A percentile compares a stretch with the other conserved stretches of the same genome.
phyloP scores from a whole-genome alignment of 1,140 invertebrate genomes.

The Dreissena polymorpha region DNA sequence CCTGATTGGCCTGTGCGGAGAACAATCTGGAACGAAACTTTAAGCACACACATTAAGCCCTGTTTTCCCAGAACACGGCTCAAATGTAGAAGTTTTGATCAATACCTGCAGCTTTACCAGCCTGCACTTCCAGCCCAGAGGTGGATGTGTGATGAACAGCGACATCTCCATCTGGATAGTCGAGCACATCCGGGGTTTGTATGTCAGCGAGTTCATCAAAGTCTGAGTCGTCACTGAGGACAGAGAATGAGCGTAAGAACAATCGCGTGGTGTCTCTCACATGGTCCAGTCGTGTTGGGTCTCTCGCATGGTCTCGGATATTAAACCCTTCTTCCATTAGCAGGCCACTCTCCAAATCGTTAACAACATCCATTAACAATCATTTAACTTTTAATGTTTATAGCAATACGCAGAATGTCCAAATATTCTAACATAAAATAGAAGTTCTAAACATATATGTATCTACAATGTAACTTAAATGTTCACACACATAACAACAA shows the following conservation, averaged over 20 bases:
- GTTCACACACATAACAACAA: too few species aligned
- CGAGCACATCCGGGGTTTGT: slow-evolving; percentile 17
- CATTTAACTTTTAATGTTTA: too few species aligned
- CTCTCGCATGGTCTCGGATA: background rate
- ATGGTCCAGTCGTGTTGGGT: slow-evolving; percentile 33
- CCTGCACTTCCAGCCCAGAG: slow-evolving; percentile 15
- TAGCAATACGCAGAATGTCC: too few species aligned
- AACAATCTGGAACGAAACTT: too few species aligned
- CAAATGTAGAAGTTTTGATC: too few species aligned
- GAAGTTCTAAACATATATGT: too few species aligned
- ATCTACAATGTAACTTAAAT: too few species aligned
- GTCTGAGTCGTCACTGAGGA: slow-evolving; percentile 55
- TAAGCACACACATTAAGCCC: too few species aligned
- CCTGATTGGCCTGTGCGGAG: too few species aligned
- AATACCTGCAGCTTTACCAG: slow-evolving; percentile 10
- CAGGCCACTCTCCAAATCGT: background rate
- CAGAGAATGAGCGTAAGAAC: slow-evolving; percentile 52
- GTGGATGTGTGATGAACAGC: slow-evolving; percentile 23
- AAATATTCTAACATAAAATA: too few species aligned
- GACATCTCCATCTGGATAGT: slow-evolving; percentile 11
- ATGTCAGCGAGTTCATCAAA: slow-evolving; percentile 54
- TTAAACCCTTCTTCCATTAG: slow-evolving; percentile 25
- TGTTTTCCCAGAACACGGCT: too few species aligned
- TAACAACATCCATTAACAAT: too few species aligned
- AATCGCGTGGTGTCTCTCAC: slow-evolving; percentile 30